These are phyloP conservation scores for Maniola jurtina DNA, from an alignment of 1,140 invertebrate species.

Conservation along the genomic window DNA sequence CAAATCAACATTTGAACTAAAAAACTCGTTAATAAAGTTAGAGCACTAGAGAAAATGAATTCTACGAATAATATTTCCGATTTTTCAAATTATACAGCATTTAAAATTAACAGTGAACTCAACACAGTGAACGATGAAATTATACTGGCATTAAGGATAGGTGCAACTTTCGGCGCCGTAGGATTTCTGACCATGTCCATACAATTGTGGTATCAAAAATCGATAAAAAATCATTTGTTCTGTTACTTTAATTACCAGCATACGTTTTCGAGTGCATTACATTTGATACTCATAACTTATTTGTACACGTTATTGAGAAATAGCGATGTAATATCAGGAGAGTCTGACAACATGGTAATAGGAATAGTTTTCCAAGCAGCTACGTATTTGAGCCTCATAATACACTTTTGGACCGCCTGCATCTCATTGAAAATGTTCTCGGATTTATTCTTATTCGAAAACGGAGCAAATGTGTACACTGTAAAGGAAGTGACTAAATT, in stretches of 20 bases:
- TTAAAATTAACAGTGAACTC: not conserved
- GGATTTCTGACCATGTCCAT: not conserved
- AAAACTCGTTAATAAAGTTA: not conserved
- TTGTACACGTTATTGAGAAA: not conserved
- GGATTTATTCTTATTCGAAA: constrained; percentile 24
- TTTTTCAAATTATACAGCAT: not conserved
- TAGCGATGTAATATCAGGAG: not conserved
- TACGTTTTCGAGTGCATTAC: not conserved
- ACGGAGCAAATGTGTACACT: constrained; percentile 13
- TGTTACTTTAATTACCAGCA: not conserved
- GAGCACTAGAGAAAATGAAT: constrained; percentile 1
- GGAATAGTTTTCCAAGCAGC: not conserved
- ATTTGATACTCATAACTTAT: not conserved
- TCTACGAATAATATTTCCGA: not conserved
- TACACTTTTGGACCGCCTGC: constrained; percentile 21
- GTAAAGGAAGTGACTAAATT: constrained; percentile 9
- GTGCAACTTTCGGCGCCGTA: not conserved
- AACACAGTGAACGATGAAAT: not conserved
- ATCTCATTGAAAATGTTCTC: constrained; percentile 19
- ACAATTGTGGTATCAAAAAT: not conserved
- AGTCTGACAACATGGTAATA: not conserved
- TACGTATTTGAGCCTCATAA: constrained; percentile 15
- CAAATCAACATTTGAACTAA: not conserved
- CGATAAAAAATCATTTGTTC: not conserved
- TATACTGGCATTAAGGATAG: not conserved